phyloP scores from a whole-genome alignment of 2,113 vertebrate genomes.

The Alosa alosa region DNA sequence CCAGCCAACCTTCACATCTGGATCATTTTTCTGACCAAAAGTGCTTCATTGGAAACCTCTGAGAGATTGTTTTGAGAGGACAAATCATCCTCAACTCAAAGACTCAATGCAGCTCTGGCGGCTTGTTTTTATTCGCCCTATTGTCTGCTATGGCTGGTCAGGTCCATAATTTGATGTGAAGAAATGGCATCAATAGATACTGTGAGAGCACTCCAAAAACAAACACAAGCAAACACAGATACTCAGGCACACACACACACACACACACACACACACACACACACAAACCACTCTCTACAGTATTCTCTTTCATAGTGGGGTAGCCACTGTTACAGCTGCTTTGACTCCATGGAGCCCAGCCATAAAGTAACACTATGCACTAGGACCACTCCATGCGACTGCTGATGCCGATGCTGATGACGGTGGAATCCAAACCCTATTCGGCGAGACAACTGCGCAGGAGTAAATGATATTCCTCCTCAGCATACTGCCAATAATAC shows the following conservation, averaged over 20 bases:
- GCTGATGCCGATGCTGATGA: no score
- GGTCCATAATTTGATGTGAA: not conserved
- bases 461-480: constrained; percentile 53
- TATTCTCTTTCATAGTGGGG: no score
- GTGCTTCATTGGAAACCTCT: not conserved
- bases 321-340: no score
- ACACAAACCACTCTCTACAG: not conserved
- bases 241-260: constrained; percentile 12
- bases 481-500: constrained; percentile 57
- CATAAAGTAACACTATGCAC: no score
- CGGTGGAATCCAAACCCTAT: not conserved
- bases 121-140: not conserved
- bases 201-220: not conserved
- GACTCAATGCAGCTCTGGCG: no score
- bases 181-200: not conserved
- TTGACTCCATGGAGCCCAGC: no score
- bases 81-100: no score
- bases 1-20: not conserved
- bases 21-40: not conserved
- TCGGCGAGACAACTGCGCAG: constrained; percentile 34
- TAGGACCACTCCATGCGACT: no score
- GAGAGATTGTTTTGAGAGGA: not conserved
- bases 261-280: not conserved
- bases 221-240: constrained; percentile 13
- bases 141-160: not conserved